Percentiles rank a stretch among this genome's conserved stretches.
These are phyloP conservation scores for Clostera curtula DNA, from an alignment of 2,888 invertebrate species.

Conservation along the genomic window DNA sequence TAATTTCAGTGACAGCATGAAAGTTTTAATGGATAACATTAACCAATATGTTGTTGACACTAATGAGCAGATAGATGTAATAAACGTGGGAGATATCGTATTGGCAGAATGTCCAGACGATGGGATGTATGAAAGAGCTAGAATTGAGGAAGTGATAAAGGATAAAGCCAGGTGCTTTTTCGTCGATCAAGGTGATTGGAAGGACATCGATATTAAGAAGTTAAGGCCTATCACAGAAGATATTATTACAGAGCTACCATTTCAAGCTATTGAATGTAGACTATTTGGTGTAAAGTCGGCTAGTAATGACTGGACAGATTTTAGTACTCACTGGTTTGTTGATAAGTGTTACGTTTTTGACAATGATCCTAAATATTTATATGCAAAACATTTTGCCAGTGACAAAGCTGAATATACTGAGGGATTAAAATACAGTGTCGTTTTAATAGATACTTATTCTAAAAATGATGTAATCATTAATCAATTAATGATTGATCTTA, in stretches of 20 bases:
- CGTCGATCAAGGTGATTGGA: slow-evolving; percentile 78
- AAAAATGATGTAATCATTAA: slow-evolving; percentile 61
- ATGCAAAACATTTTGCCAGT: slow-evolving; percentile 53
- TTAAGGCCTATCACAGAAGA: slow-evolving; percentile 64
- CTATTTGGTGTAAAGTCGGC: slow-evolving; percentile 68
- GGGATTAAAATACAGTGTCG: slow-evolving; percentile 64
- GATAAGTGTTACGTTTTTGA: slow-evolving; percentile 49
- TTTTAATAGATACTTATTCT: slow-evolving; percentile 60
- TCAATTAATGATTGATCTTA: slow-evolving; percentile 60
- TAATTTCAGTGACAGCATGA: slow-evolving; percentile 59
- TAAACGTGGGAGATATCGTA: slow-evolving; percentile 57
- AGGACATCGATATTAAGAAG: slow-evolving; percentile 44
- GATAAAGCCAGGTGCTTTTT: slow-evolving; percentile 71
- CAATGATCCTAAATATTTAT: slow-evolving; percentile 54
- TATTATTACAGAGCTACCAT: slow-evolving; percentile 71
- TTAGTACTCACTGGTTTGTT: slow-evolving; percentile 67
- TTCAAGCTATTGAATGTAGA: slow-evolving; percentile 78
- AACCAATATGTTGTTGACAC: too few relatives aligned
- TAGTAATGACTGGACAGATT: slow-evolving; percentile 65
- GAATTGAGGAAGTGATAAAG: slow-evolving; percentile 45
- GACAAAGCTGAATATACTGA: slow-evolving; percentile 43
- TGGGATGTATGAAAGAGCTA: slow-evolving; percentile 54
- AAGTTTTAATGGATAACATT: too few relatives aligned
- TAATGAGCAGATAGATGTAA: slow-evolving; percentile 22
- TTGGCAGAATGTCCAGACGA: slow-evolving; percentile 67